Percentiles rank a stretch among this genome's conserved stretches.
Evolutionary conservation across 2,888 invertebrate genomes (phyloP).

Genomic region (Clusia tigrina): DNA sequence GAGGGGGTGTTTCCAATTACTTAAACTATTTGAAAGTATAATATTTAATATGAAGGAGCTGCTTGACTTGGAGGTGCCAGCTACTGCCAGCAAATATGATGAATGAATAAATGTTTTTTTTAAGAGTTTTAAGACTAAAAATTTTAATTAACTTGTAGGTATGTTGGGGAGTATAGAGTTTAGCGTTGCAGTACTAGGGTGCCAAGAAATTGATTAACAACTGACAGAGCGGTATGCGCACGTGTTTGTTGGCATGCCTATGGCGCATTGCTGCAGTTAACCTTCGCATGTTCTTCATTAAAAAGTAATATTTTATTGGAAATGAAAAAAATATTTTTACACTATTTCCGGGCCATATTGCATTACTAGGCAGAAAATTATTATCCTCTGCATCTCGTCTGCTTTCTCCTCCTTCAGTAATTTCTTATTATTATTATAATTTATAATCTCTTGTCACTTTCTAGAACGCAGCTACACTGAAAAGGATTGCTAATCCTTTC

Average conservation of each 20-base stretch:
- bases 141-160: conserved; percentile 31
- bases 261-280: conserved; percentile 1
- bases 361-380: too few species aligned
- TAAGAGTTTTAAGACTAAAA: not conserved
- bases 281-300: conserved; percentile 26
- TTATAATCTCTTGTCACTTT: too few species aligned
- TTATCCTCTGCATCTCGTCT: too few species aligned
- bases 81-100: conserved; percentile 5
- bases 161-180: conserved; percentile 20
- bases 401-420: too few species aligned
- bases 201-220: conserved; percentile 19
- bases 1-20: conserved; percentile 28
- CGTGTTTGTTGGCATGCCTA: conserved; percentile 17
- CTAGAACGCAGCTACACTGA: too few species aligned
- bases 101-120: not conserved
- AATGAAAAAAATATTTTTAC: too few species aligned
- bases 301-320: conserved; percentile 1
- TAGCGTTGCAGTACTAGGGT: conserved; percentile 22
- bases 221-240: conserved; percentile 9
- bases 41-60: conserved; percentile 16
- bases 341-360: too few species aligned
- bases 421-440: too few species aligned
- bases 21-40: conserved; percentile 19
- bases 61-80: not conserved
- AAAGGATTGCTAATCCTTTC: too few species aligned